Conservation (phyloP, 2,888 invertebrate species). For the Slavum lentiscoides region DNA sequence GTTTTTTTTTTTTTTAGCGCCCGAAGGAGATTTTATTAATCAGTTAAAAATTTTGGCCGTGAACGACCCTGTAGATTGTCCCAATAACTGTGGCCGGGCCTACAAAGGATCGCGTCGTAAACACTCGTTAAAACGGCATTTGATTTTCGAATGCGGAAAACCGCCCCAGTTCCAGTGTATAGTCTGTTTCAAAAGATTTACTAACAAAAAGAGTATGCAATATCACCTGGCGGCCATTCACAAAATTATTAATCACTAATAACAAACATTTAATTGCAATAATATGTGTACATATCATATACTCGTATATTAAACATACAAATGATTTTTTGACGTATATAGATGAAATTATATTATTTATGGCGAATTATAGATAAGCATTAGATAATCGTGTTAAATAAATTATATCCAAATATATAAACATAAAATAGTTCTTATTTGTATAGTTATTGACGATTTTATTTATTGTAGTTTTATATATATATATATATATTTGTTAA, state of each 20-base stretch:
- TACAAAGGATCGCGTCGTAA: conserved; percentile 61
- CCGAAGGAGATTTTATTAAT: not conserved
- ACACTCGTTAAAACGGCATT: conserved; percentile 63
- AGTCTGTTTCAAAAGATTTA: conserved; percentile 32
- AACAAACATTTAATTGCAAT: not conserved
- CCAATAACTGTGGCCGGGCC: conserved; percentile 58
- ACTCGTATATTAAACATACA: too few relatives aligned
- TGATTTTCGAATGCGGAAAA: conserved; percentile 54
- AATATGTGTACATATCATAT: too few relatives aligned
- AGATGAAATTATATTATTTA: too few relatives aligned
- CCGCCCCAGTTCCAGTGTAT: conserved; percentile 35
- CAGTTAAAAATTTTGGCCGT: conserved; percentile 59
- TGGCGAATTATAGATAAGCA: too few relatives aligned
- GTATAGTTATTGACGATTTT: too few relatives aligned
- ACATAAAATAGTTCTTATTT: too few relatives aligned
- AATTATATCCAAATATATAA: too few relatives aligned
- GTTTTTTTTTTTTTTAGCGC: conserved; percentile 24
- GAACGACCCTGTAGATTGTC: conserved; percentile 36
- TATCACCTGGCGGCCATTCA: conserved; percentile 52
- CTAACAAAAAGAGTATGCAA: conserved; percentile 37
- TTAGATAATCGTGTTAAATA: too few relatives aligned
- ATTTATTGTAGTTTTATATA: too few relatives aligned
- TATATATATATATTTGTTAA: too few relatives aligned
- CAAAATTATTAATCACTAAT: conserved; percentile 35
- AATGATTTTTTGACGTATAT: too few relatives aligned